phyloP scores from a whole-genome alignment of 2,797 vertebrate species.

The Jordanella pulchra region DNA sequence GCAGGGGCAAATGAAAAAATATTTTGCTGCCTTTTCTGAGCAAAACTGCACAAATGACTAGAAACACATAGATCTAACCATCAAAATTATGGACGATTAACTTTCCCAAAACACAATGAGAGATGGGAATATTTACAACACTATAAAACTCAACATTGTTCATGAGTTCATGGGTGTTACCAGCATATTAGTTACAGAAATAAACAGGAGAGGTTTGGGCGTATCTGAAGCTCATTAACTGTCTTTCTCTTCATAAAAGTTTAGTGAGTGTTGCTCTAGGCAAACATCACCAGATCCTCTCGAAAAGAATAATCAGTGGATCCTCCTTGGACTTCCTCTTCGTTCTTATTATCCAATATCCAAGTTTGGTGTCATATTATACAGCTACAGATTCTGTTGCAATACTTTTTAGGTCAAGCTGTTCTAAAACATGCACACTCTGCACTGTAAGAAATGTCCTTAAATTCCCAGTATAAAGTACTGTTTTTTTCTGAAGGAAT shows the following conservation, averaged over 20 bases:
- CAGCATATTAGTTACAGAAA: constrained; percentile 67
- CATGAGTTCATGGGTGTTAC: constrained; percentile 53
- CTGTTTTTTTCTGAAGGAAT: too few relatives aligned
- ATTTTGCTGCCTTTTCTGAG: constrained; percentile 1
- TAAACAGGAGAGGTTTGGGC: constrained; percentile 51
- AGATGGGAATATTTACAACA: neutral
- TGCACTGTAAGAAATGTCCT: constrained; percentile 17
- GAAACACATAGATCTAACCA: too few relatives aligned
- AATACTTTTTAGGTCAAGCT: constrained; percentile 55
- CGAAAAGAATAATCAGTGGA: constrained; percentile 46
- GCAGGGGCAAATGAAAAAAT: neutral
- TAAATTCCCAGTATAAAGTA: too few relatives aligned
- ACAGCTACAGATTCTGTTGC: constrained; percentile 65
- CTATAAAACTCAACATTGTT: constrained; percentile 35
- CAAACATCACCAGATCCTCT: constrained; percentile 55
- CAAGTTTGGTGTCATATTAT: constrained; percentile 55
- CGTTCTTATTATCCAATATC: constrained; percentile 52
- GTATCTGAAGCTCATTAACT: constrained; percentile 55
- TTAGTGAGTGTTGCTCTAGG: constrained; percentile 52
- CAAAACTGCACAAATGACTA: neutral
- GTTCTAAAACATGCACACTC: constrained; percentile 19
- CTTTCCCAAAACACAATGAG: neutral
- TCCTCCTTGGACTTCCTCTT: constrained; percentile 7
- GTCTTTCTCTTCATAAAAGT: constrained; percentile 43
- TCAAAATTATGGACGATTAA: too few relatives aligned